phyloP scores from a whole-genome alignment of 2,113 vertebrate genomes.

The Petromus typicus region DNA sequence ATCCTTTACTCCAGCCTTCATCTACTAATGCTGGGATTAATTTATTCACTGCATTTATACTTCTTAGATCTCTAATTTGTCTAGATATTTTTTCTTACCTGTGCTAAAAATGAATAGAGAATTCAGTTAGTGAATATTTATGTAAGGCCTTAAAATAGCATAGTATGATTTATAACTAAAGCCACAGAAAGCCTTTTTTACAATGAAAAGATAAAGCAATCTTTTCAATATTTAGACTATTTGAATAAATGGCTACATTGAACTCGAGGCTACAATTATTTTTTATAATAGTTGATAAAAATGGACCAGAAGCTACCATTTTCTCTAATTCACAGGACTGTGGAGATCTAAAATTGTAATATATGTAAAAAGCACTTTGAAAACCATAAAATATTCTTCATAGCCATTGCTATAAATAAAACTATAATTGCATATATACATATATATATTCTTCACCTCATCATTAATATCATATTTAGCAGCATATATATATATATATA shows the following conservation, averaged over 20 bases:
- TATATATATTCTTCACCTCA: not conserved
- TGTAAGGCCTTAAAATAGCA: constrained; percentile 20
- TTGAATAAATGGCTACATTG: constrained; percentile 38
- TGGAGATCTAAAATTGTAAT: constrained; percentile 20
- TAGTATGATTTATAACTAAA: constrained; percentile 39
- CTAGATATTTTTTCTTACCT: constrained; percentile 19
- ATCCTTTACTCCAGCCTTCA: not conserved
- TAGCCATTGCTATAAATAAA: not conserved
- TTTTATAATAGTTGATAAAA: constrained; percentile 39
- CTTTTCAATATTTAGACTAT: constrained; percentile 52
- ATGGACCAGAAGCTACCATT: not conserved
- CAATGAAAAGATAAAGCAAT: constrained; percentile 56
- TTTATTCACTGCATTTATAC: constrained; percentile 69
- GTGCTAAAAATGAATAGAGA: constrained; percentile 9
- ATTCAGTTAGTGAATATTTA: not conserved
- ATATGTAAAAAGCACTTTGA: constrained; percentile 34
- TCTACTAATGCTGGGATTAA: constrained; percentile 58
- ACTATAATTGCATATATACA: not conserved
- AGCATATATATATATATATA: not conserved
- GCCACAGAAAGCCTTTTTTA: not conserved
- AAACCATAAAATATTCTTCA: not conserved
- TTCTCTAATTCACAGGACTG: constrained; percentile 28
- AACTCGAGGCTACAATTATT: constrained; percentile 29
- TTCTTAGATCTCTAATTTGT: constrained; percentile 62
- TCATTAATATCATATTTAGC: not conserved